Evolutionary conservation across 2,113 vertebrate species (phyloP).

Genomic region (Euleptes europaea): DNA sequence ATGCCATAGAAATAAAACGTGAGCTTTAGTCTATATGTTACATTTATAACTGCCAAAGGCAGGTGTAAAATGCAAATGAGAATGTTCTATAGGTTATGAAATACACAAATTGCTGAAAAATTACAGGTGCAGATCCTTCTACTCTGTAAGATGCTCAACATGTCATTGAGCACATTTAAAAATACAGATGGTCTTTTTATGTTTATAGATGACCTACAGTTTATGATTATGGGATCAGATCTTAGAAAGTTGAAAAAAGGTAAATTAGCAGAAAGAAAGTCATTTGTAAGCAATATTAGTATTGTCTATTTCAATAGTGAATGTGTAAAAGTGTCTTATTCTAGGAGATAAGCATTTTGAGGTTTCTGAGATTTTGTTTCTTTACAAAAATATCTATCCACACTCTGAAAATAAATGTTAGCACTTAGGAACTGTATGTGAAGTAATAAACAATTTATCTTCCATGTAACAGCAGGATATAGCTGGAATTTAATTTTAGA

Average conservation of each 20-base stretch:
- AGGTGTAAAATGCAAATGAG: constrained; percentile 39
- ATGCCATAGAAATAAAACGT: constrained; percentile 45
- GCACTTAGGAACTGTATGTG: not conserved
- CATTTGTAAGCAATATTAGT: not conserved
- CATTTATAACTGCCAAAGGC: constrained; percentile 49
- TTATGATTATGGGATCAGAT: constrained; percentile 32
- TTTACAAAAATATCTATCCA: not conserved
- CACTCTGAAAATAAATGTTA: constrained; percentile 7
- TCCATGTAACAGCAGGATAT: not conserved
- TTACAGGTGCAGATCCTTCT: constrained; percentile 21
- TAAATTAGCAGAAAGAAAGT: constrained; percentile 20
- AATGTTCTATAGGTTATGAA: constrained; percentile 43
- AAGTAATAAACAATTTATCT: not conserved
- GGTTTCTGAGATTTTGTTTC: not conserved
- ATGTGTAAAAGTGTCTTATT: not conserved
- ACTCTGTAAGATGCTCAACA: constrained; percentile 30
- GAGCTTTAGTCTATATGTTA: constrained; percentile 42
- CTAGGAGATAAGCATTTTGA: not conserved
- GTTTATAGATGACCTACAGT: constrained; percentile 34
- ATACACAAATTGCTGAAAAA: constrained; percentile 58
- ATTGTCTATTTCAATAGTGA: not conserved
- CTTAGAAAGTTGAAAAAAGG: constrained; percentile 25
- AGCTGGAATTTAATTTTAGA: not conserved
- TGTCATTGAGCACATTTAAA: constrained; percentile 27
- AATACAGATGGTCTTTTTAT: not conserved